phyloP scores from a whole-genome alignment of 2,797 vertebrate species.

The Falco naumanni region DNA sequence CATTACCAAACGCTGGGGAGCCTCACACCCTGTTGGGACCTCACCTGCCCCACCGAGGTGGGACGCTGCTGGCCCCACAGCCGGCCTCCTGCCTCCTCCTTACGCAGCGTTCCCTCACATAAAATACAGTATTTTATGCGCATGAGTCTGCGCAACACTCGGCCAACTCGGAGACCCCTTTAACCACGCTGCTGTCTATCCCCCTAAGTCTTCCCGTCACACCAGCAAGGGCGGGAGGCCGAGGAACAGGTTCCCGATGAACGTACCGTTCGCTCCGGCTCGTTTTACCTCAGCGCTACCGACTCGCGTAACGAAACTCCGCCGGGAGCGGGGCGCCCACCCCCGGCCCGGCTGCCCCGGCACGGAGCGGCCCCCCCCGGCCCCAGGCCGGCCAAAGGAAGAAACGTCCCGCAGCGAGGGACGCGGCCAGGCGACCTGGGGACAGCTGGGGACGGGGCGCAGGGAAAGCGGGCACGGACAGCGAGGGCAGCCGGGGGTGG shows the following conservation, averaged over 20 bases:
- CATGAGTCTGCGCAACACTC: neutral
- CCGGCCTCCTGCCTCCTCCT: too few relatives aligned
- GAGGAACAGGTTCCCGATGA: neutral
- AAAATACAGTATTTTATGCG: rapidly evolving
- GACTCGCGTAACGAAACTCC: neutral
- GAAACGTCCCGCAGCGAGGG: rapidly evolving
- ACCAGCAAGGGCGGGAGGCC: neutral
- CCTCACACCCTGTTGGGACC: neutral
- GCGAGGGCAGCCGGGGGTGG: neutral
- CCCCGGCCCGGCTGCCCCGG: too few relatives aligned
- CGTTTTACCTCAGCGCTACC: neutral
- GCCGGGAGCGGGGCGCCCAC: neutral
- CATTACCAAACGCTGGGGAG: too few relatives aligned
- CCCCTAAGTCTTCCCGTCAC: neutral
- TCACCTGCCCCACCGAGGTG: neutral
- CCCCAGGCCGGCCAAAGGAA: too few relatives aligned
- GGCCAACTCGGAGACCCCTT: neutral
- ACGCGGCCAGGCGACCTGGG: neutral
- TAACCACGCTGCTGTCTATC: neutral
- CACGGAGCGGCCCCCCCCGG: too few relatives aligned
- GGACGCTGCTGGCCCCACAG: neutral
- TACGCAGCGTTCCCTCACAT: neutral
- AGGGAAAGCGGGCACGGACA: neutral
- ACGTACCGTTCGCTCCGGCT: neutral
- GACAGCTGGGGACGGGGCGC: neutral